Evolutionary conservation across 1,140 invertebrate genomes (phyloP).

Genomic region (Drosophila erecta): DNA sequence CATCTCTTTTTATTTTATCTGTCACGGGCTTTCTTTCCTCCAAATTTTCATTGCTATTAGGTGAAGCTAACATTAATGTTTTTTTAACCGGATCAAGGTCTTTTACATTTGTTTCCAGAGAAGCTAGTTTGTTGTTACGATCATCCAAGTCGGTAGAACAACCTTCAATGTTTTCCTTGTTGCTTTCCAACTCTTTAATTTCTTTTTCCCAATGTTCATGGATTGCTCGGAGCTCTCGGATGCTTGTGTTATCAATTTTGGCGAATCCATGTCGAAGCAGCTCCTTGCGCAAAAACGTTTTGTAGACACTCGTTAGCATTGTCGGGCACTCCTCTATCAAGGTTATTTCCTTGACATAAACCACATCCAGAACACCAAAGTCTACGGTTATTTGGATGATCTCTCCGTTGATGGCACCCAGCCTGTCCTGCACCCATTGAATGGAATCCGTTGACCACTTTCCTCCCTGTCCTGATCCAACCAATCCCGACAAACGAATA

Average conservation of each 20-base stretch:
- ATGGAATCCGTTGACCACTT: constrained; percentile 11
- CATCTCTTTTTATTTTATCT: not conserved
- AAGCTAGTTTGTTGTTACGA: not conserved
- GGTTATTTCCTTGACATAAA: constrained; percentile 37
- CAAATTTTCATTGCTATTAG: not conserved
- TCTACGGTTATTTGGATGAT: constrained; percentile 39
- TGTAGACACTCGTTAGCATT: constrained; percentile 35
- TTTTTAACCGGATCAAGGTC: no score
- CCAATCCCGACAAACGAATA: constrained; percentile 31
- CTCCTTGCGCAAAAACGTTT: constrained; percentile 21
- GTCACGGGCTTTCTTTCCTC: not conserved
- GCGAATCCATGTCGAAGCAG: constrained; percentile 22
- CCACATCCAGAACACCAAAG: constrained; percentile 30
- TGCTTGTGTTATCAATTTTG: not conserved
- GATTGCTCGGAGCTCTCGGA: not conserved
- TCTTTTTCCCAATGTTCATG: not conserved
- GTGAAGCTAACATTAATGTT: not conserved
- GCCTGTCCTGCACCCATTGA: constrained; percentile 16
- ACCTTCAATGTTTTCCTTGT: constrained; percentile 1
- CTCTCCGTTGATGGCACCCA: constrained; percentile 6
- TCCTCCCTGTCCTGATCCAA: not conserved
- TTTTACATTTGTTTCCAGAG: no score
- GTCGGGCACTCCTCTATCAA: constrained; percentile 48
- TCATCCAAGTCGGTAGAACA: not conserved
- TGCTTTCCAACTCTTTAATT: not conserved